phyloP scores from a whole-genome alignment of 2,888 invertebrate genomes.

The Mythimna pallens region DNA sequence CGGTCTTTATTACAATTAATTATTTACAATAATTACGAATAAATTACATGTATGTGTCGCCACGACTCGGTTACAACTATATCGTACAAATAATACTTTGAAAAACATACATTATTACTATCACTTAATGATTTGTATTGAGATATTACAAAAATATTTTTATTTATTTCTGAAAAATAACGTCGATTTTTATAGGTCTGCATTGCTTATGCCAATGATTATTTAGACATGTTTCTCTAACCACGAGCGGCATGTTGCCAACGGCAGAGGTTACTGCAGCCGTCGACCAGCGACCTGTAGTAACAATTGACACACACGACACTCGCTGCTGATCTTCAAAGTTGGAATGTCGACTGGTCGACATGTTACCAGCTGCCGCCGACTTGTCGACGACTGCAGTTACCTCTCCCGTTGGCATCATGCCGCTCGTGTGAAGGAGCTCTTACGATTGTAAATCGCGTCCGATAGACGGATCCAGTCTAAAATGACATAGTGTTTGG shows the following conservation, averaged over 20 bases:
- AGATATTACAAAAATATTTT: conserved; percentile 74
- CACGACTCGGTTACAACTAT: conserved; percentile 62
- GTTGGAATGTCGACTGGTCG: too few relatives aligned
- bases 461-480: neutral
- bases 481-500: neutral
- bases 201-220: neutral
- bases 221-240: neutral
- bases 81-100: conserved; percentile 79
- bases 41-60: conserved; percentile 68
- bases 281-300: too few relatives aligned
- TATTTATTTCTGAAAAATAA: conserved; percentile 70
- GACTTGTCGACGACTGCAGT: too few relatives aligned
- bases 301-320: too few relatives aligned
- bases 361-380: too few relatives aligned
- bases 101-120: conserved; percentile 65
- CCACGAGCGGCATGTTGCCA: too few relatives aligned
- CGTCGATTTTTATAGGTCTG: conserved; percentile 4
- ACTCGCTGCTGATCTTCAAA: too few relatives aligned
- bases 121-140: conserved; percentile 57
- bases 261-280: too few relatives aligned
- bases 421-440: too few relatives aligned
- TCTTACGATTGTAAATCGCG: conserved; percentile 7
- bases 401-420: too few relatives aligned
- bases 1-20: conserved; percentile 77
- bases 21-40: conserved; percentile 83